phyloP scores from a whole-genome alignment of 2,888 invertebrate species.

The Myopa testacea region DNA sequence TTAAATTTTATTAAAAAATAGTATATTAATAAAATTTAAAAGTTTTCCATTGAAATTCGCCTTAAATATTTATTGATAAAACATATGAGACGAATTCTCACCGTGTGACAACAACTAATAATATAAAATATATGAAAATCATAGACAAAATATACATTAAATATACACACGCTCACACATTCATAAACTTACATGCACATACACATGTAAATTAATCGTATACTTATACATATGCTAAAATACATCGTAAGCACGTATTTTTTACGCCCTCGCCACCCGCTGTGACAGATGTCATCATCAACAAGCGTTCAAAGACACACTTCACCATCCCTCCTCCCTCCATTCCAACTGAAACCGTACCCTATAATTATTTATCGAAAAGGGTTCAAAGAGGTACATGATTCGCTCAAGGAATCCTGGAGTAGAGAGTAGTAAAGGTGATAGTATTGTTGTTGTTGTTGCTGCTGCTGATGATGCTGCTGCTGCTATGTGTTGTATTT shows the following conservation, averaged over 20 bases:
- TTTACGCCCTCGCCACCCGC: slow-evolving; percentile 3
- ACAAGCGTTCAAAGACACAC: slow-evolving; percentile 4
- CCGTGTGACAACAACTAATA: no score
- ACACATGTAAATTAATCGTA: not conserved
- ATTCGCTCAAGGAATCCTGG: not conserved
- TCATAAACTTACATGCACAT: not conserved
- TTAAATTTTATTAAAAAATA: no score
- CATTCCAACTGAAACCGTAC: not conserved
- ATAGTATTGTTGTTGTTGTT: not conserved
- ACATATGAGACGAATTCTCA: no score
- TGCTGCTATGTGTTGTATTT: not conserved
- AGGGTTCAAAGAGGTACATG: not conserved
- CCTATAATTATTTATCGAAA: not conserved
- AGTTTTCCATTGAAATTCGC: no score
- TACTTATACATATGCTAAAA: no score
- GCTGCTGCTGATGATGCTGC: not conserved
- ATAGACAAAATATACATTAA: not conserved
- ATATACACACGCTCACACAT: not conserved
- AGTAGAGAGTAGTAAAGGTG: no score
- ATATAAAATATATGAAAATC: no score
- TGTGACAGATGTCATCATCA: slow-evolving; percentile 33
- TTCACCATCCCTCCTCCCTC: not conserved
- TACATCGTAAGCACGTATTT: no score
- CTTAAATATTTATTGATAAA: no score
- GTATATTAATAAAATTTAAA: no score